Conservation (phyloP, 1,140 invertebrate genomes). For the Aphidius ervi region DNA sequence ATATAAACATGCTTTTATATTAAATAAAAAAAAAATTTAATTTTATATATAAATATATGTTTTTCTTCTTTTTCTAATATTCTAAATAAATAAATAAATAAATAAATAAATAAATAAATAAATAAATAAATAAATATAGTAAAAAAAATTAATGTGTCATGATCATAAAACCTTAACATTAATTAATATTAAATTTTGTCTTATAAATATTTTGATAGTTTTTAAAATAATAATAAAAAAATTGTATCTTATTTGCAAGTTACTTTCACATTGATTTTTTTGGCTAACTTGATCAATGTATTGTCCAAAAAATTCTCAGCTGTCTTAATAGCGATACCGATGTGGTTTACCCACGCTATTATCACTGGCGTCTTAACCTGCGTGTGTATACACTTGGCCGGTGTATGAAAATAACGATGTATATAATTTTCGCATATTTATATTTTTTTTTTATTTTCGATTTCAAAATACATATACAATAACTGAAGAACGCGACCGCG, state of each 20-base stretch:
- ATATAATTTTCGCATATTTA: not conserved
- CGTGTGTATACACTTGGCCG: not conserved
- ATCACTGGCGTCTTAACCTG: slow-evolving; percentile 1
- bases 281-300: not conserved
- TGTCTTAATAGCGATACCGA: not conserved
- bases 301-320: not conserved
- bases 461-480: not conserved
- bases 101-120: too few species aligned
- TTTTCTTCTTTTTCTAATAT: too few species aligned
- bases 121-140: too few species aligned
- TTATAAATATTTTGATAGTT: too few species aligned
- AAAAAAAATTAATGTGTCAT: too few species aligned
- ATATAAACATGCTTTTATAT: not conserved
- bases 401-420: not conserved
- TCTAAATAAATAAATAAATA: too few species aligned
- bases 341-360: slow-evolving; percentile 4
- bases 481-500: slow-evolving; percentile 3
- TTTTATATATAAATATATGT: too few species aligned
- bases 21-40: not conserved
- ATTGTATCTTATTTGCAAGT: not conserved
- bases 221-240: too few species aligned
- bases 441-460: not conserved
- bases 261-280: not conserved
- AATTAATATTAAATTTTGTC: too few species aligned
- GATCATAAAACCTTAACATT: too few species aligned